Evolutionary conservation across 2,888 invertebrate species (phyloP).

Genomic region (Copidosoma aretas): DNA sequence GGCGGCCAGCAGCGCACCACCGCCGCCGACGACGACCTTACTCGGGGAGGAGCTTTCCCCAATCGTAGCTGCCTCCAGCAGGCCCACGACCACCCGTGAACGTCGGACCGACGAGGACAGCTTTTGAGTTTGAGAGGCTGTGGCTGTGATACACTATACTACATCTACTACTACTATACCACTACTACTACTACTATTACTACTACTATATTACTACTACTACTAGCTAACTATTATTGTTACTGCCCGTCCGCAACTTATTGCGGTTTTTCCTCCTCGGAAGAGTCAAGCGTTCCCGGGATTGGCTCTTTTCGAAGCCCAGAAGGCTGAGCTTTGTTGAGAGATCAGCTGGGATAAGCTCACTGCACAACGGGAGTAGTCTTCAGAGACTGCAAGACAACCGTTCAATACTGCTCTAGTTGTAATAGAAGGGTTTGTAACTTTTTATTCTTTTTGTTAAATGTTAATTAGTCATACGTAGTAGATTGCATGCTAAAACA

Average conservation of each 20-base stretch:
- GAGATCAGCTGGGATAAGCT: background rate
- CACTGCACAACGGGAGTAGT: background rate
- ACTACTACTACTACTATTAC: no score
- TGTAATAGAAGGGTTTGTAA: background rate
- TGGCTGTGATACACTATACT: no score
- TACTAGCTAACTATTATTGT: no score
- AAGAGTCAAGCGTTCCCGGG: no score
- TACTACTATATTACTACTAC: no score
- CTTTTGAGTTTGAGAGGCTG: no score
- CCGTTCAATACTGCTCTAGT: background rate
- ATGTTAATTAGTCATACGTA: background rate
- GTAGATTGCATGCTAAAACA: background rate
- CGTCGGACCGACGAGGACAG: background rate
- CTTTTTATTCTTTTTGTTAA: background rate
- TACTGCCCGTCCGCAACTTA: no score
- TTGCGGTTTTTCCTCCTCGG: no score
- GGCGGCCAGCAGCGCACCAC: constrained; percentile 38
- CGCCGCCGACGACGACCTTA: constrained; percentile 30
- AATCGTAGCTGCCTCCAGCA: background rate
- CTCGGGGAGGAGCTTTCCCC: background rate
- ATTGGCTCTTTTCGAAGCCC: no score
- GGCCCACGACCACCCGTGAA: constrained; percentile 2
- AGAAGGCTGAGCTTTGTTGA: no score
- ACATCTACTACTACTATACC: no score
- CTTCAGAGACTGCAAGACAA: background rate